phyloP scores from a whole-genome alignment of 2,797 vertebrate genomes.

The Gallinago stenura region DNA sequence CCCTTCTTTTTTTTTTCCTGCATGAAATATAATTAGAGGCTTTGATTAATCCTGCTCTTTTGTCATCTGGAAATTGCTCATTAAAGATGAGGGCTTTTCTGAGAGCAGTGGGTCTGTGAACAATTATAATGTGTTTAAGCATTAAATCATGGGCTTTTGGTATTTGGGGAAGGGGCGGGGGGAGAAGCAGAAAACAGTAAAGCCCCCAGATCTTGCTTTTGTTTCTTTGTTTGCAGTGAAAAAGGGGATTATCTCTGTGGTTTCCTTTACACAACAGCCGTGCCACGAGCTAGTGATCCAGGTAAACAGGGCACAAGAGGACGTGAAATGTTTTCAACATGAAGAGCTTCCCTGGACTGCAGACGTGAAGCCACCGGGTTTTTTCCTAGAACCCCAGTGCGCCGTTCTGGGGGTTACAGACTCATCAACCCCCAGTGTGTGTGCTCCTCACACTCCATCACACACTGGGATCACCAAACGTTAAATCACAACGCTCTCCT shows the following conservation, averaged over 20 bases:
- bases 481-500: not conserved
- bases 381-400: not conserved
- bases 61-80: constrained; percentile 69
- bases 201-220: not conserved
- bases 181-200: not conserved
- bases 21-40: constrained; percentile 68
- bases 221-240: not conserved
- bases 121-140: constrained; percentile 51
- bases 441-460: not conserved
- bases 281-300: not conserved
- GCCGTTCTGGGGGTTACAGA: not conserved
- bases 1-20: not conserved
- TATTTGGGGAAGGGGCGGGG: not conserved
- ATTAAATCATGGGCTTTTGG: constrained; percentile 34
- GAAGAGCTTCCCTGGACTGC: not conserved
- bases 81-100: constrained; percentile 63
- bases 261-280: not conserved
- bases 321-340: not conserved
- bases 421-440: fast-evolving
- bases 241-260: not conserved
- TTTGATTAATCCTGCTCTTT: constrained; percentile 73
- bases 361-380: not conserved
- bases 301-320: not conserved
- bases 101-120: constrained; percentile 57
- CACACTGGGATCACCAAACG: fast-evolving